Base-by-base conservation (phyloP, 2,113 vertebrate species). In the Panurus biarmicus region DNA sequence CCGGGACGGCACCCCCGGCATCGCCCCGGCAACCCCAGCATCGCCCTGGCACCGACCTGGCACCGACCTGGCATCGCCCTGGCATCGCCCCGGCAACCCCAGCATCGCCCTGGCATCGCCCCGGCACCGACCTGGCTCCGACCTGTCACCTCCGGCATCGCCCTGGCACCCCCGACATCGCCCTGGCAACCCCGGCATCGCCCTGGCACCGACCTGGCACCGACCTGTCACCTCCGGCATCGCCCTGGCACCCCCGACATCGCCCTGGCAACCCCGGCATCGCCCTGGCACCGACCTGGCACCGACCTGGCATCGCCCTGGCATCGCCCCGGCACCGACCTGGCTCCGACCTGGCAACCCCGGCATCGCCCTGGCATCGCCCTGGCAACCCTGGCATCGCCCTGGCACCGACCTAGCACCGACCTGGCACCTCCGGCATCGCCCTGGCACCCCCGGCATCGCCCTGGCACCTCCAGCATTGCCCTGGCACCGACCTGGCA, bases 381-480 rank as follows among this genome's bases (percentile, higher is more conserved):
- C 3, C 29, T 33, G 29, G 17, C 12, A 26, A 7, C 3, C 29
- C 3, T 1, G 7, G 18, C 29, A 35, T 5, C 1, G 5, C 4
- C 21, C 11, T 10, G 69, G 50, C 6, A 54, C 11, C 23, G 8
- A 56, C 4, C 21, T 2, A 11, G 11, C 14, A 12, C 9, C 0
- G 3, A 10, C 6, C 12, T 38, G 22, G 17, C 17, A 57, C 3
- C 7, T 18, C 22, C 1, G 3, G 28, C 8, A 53, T 9, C 2
- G 0, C 9, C 7, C 9, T 36, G n/a, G 42, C 6, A 28, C 15
- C 3, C 12, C 19, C 1, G 25, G 7, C 38, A 38, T 24, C 0
- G 3, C 3, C 3, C 15, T 8, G 31, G 6, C 8, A 31, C 5
- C 4, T n/a, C 36, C 3, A 0, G 12, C 12, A 54, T 7, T 1